phyloP scores from a whole-genome alignment of 2,888 invertebrate genomes.

The Caenorhabditis sp. region DNA sequence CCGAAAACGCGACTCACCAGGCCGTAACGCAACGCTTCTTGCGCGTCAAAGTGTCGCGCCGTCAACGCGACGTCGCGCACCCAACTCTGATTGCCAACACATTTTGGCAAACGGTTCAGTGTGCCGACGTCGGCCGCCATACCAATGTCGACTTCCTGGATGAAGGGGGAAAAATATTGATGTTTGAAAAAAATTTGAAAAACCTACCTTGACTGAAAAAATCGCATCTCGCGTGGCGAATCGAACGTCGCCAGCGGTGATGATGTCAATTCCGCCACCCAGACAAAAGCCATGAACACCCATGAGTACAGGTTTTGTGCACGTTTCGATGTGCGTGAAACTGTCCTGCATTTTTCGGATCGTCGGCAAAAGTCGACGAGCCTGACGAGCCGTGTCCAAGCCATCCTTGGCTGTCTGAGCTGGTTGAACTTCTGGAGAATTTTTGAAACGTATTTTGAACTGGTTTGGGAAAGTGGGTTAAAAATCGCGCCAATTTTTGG shows the following conservation, averaged over 20 bases:
- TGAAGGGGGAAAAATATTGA: no score
- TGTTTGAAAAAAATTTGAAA: not conserved
- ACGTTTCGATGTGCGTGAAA: constrained; percentile 73
- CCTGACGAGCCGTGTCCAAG: constrained; percentile 45
- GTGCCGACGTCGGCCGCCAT: constrained; percentile 95
- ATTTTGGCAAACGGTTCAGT: constrained; percentile 88
- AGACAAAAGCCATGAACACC: constrained; percentile 88
- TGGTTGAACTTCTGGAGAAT: not conserved
- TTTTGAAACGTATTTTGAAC: constrained; percentile 7
- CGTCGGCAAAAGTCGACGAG: constrained; percentile 31
- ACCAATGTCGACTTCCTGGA: constrained; percentile 79
- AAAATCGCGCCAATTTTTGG: not conserved
- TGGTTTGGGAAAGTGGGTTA: not conserved
- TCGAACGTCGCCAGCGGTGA: constrained; percentile 88
- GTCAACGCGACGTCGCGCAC: constrained; percentile 74
- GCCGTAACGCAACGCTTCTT: constrained; percentile 72
- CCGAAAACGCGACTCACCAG: constrained; percentile 43
- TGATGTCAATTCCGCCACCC: constrained; percentile 88
- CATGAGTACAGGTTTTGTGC: constrained; percentile 87
- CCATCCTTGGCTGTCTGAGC: no score
- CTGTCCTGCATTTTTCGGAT: constrained; percentile 51
- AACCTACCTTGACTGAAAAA: constrained; percentile 82
- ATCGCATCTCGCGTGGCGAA: constrained; percentile 88
- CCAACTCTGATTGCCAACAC: constrained; percentile 48
- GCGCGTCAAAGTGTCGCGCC: constrained; percentile 81